Base-by-base conservation (phyloP, 2,888 invertebrate species). In the Thera britannica region DNA sequence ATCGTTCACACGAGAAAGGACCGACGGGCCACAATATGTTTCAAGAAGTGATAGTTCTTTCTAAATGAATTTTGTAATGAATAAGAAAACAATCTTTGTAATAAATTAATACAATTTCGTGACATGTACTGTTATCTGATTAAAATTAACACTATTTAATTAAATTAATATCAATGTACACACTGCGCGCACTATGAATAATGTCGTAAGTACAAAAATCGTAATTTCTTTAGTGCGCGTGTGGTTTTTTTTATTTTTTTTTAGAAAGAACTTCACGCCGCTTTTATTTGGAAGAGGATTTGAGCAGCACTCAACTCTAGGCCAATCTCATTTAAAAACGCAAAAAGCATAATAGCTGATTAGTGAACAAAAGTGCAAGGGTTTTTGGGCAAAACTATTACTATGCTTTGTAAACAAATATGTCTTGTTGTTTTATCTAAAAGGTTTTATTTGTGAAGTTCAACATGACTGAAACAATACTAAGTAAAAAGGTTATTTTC, bases 1-100 rank as follows among this genome's bases (percentile, higher is more conserved):
- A 82, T 76, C 79, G 83, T 78, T 77, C 83, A 78, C 79, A 87
- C 79, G 85, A 79, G 84, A 86, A 87, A 85, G 79, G 72, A 81
- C 80, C 76, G 79, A 82, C 83, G 75, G 85, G 79, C 81, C 85
- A 85, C 85, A 82, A 64, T 55, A 69, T 79, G 77, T 81, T 78
- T 65, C 48, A 51, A 44, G 59, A 67, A 76, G 58, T 65, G 62
- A 65, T 56, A 41, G 59, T 66, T 68, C 68, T 72, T 74, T 66
- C 65, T 64, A 67, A 60, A 57, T 65, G 34, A 35, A 64, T 36
- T 52, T 12, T 35, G 3, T 4, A 52, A 35, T 11, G 35, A 54
- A 56, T n/a, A 38, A n/a, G n/a, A 5, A 38, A 38, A 56, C 7
- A 52, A 52, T 35, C 23, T 34, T 52, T 52, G 9, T 49, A 6